A percentile compares a stretch with the other conserved stretches of the same genome.
Evolutionary conservation across 2,888 invertebrate species (phyloP).

Genomic region (Synergus laeviventris): DNA sequence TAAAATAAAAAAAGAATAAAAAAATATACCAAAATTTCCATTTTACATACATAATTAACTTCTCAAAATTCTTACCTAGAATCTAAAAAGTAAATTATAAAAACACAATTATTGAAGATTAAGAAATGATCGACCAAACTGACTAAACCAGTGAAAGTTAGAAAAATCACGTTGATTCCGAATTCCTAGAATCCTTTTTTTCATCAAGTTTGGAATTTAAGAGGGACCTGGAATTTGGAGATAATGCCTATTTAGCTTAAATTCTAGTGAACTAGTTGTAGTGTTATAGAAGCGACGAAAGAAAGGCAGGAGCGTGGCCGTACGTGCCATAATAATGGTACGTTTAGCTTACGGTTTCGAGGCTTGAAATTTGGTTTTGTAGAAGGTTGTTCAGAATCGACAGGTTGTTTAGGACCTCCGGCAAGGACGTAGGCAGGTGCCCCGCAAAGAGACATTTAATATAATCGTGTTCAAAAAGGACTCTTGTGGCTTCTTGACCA

Average conservation of each 20-base stretch:
- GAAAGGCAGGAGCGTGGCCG: slow-evolving; percentile 52
- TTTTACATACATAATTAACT: no score
- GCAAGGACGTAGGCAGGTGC: slow-evolving; percentile 46
- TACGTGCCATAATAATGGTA: slow-evolving; percentile 69
- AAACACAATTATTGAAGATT: background rate
- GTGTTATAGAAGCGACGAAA: slow-evolving; percentile 23
- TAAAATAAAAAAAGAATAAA: no score
- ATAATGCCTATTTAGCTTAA: slow-evolving; percentile 36
- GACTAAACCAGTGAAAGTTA: slow-evolving; percentile 19
- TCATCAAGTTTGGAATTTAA: background rate
- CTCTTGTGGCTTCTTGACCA: slow-evolving; percentile 63
- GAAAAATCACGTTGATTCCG: slow-evolving; percentile 27
- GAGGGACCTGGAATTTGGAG: slow-evolving; percentile 9
- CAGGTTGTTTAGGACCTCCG: slow-evolving; percentile 61
- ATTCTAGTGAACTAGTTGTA: slow-evolving; percentile 35
- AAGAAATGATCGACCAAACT: slow-evolving; percentile 1
- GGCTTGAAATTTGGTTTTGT: slow-evolving; percentile 53
- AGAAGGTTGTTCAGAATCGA: slow-evolving; percentile 36
- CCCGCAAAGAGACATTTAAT: slow-evolving; percentile 55
- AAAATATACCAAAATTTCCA: no score
- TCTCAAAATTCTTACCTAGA: no score
- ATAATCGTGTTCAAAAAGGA: slow-evolving; percentile 60
- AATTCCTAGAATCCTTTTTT: slow-evolving; percentile 37
- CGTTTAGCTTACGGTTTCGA: slow-evolving; percentile 62
- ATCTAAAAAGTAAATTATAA: background rate